These are phyloP conservation scores for Trachurus trachurus DNA, from an alignment of 2,797 vertebrate genomes.

Conservation along the genomic window DNA sequence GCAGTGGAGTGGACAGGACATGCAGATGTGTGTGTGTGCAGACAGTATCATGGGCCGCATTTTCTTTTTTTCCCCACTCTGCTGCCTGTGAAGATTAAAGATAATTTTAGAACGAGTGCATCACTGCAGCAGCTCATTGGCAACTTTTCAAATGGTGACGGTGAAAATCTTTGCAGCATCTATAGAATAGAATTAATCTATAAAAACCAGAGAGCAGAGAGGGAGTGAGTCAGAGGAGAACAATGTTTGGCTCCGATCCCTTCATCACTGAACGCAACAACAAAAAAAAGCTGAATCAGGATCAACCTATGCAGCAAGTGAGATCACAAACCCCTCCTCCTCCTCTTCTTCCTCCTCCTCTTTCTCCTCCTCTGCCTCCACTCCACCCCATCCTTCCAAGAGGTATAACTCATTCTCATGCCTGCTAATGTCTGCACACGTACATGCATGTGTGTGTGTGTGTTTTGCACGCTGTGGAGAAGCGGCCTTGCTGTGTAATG, in stretches of 20 bases:
- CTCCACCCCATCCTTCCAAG: constrained; percentile 18
- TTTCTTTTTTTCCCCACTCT: no score
- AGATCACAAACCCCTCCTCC: constrained; percentile 29
- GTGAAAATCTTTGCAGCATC: no score
- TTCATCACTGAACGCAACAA: constrained; percentile 19
- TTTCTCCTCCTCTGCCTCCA: neutral
- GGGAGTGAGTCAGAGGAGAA: constrained; percentile 18
- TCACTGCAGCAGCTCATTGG: no score
- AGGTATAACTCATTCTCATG: constrained; percentile 58
- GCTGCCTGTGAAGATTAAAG: no score
- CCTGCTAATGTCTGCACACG: constrained; percentile 41
- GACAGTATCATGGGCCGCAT: no score
- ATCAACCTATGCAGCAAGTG: constrained; percentile 59
- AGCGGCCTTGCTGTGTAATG: constrained; percentile 65
- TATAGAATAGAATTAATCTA: no score
- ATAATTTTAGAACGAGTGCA: no score
- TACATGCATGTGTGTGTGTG: constrained; percentile 39
- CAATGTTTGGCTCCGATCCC: constrained; percentile 23
- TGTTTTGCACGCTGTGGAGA: constrained; percentile 9
- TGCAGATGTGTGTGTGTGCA: no score
- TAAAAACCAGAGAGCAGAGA: neutral
- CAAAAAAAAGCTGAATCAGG: constrained; percentile 67
- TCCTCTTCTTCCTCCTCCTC: neutral
- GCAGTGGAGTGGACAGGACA: constrained; percentile 3
- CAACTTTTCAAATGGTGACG: no score